A percentile compares a stretch with the other conserved stretches of the same genome.
These are phyloP conservation scores for Cantharis flavilabris DNA, from an alignment of 2,888 invertebrate genomes.

Conservation along the genomic window DNA sequence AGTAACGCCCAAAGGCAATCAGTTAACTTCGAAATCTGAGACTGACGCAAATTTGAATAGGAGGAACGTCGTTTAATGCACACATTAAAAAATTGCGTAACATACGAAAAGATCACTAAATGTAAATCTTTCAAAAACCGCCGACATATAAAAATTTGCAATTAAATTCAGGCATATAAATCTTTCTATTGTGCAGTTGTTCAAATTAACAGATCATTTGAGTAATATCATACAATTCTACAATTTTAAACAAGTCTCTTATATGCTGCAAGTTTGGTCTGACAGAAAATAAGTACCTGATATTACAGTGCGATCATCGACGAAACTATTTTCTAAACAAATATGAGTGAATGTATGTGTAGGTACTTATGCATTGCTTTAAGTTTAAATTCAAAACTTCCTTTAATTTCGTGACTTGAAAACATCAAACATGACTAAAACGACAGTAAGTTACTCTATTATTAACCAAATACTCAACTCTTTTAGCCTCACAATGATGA, in stretches of 20 bases:
- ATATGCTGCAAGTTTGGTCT: not conserved
- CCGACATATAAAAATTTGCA: not conserved
- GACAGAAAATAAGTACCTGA: not conserved
- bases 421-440: slow-evolving; percentile 11
- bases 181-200: not conserved
- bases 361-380: not conserved
- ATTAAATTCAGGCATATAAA: not conserved
- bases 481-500: not conserved
- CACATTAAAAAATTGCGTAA: slow-evolving; percentile 17
- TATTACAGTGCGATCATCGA: not conserved
- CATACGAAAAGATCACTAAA: slow-evolving; percentile 14
- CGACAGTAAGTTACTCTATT: not conserved
- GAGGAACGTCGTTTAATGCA: slow-evolving; percentile 9
- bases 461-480: slow-evolving; percentile 1
- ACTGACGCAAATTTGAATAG: slow-evolving; percentile 8
- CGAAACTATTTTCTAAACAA: not conserved
- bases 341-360: not conserved
- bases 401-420: slow-evolving; percentile 6
- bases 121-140: not conserved
- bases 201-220: not conserved
- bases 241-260: not conserved
- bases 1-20: slow-evolving; percentile 13
- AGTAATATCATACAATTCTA: not conserved
- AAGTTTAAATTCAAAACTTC: slow-evolving; percentile 8
- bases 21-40: slow-evolving; percentile 13